phyloP scores from a whole-genome alignment of 2,113 vertebrate species.

The Solea senegalensis region DNA sequence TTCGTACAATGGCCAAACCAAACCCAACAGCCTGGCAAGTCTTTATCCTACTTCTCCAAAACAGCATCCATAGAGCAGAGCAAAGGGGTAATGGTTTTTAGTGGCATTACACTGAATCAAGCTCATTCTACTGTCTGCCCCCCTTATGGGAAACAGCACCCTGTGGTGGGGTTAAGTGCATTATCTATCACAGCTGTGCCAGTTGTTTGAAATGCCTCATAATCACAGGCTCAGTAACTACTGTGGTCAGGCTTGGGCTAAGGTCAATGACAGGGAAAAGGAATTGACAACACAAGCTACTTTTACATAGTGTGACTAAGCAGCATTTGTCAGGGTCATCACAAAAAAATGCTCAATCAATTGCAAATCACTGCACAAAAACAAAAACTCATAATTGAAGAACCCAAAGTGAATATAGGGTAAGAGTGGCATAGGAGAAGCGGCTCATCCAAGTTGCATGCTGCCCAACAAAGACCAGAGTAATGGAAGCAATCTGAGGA shows the following conservation, averaged over 20 bases:
- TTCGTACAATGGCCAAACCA: conserved; percentile 29
- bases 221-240: conserved; percentile 62
- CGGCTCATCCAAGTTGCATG: conserved; percentile 4
- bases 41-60: background rate
- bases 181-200: conserved; percentile 56
- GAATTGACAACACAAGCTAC: conserved; percentile 31
- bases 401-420: background rate
- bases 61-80: conserved; percentile 19
- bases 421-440: background rate
- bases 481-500: conserved; percentile 28
- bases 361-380: background rate
- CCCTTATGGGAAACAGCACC: conserved; percentile 39
- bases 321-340: no score
- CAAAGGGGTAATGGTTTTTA: conserved; percentile 64
- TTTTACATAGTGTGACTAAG: no score
- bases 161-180: conserved; percentile 57
- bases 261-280: conserved; percentile 46
- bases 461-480: background rate
- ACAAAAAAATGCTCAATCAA: background rate
- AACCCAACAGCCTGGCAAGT: background rate
- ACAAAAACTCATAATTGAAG: background rate
- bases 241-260: conserved; percentile 28
- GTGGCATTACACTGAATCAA: conserved; percentile 54
- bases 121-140: conserved; percentile 54
- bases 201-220: conserved; percentile 65